Evolutionary conservation across 2,888 invertebrate genomes (phyloP).

Genomic region (Lasioglossum figueresi): DNA sequence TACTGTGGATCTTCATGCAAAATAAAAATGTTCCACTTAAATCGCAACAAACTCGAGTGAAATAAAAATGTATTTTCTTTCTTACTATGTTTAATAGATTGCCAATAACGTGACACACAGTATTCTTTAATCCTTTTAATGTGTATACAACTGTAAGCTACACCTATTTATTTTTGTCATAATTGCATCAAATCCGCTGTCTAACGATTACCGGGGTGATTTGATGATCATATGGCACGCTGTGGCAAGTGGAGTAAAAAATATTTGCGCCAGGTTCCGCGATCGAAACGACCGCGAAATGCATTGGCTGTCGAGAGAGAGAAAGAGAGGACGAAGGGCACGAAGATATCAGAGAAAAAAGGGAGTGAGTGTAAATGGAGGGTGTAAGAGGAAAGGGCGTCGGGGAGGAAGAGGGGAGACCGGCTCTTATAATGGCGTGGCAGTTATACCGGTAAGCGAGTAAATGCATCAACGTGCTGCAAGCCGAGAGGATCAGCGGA

Average conservation of each 20-base stretch:
- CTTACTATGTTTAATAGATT: too few relatives aligned
- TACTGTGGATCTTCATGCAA: too few relatives aligned
- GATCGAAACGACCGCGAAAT: background rate
- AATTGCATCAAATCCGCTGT: too few relatives aligned
- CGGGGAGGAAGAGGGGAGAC: constrained; percentile 42
- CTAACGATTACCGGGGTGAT: too few relatives aligned
- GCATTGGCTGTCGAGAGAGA: background rate
- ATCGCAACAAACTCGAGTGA: too few relatives aligned
- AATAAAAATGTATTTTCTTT: too few relatives aligned
- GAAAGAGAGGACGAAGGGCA: background rate
- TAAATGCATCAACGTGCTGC: constrained; percentile 66
- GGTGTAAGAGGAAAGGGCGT: constrained; percentile 18
- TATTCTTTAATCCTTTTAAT: too few relatives aligned
- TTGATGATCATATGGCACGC: too few relatives aligned
- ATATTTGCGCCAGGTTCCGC: background rate
- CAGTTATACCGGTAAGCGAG: constrained; percentile 69
- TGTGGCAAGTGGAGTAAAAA: background rate
- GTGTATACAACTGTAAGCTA: too few relatives aligned
- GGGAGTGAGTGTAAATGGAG: constrained; percentile 18
- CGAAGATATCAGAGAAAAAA: background rate
- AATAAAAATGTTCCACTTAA: too few relatives aligned
- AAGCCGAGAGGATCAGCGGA: constrained; percentile 45
- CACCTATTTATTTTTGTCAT: too few relatives aligned
- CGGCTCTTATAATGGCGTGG: constrained; percentile 69
- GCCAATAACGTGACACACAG: too few relatives aligned